phyloP scores from a whole-genome alignment of 2,888 invertebrate genomes.

The Bellardia bayeri region DNA sequence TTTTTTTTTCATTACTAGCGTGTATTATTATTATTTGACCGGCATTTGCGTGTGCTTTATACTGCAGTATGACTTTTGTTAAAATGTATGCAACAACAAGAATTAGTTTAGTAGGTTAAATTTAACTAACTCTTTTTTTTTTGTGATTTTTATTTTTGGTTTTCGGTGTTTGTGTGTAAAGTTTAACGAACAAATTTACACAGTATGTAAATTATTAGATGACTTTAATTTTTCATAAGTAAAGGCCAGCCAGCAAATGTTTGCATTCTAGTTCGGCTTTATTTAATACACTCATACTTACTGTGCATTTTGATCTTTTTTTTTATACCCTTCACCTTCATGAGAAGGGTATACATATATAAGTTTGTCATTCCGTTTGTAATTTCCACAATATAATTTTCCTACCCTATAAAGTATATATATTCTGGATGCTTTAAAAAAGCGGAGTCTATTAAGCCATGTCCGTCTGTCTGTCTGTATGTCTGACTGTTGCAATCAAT shows the following conservation, averaged over 20 bases:
- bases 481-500: too few species aligned
- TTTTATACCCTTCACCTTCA: too few species aligned
- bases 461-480: too few species aligned
- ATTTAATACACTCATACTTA: conserved; percentile 43
- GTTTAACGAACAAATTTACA: conserved; percentile 47
- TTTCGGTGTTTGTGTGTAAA: conserved; percentile 54
- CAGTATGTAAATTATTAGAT: conserved; percentile 62
- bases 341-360: too few species aligned
- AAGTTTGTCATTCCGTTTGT: too few species aligned
- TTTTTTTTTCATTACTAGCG: conserved; percentile 22
- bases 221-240: conserved; percentile 49
- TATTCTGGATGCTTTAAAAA: too few species aligned
- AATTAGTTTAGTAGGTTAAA: conserved; percentile 72
- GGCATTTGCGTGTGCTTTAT: conserved; percentile 67
- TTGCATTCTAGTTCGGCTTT: conserved; percentile 2
- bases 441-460: too few species aligned
- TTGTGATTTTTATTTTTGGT: conserved; percentile 25
- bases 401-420: too few species aligned
- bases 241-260: conserved; percentile 40
- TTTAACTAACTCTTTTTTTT: conserved; percentile 30
- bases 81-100: conserved; percentile 53
- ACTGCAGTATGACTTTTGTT: conserved; percentile 72
- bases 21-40: conserved; percentile 58
- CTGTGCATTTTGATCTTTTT: neutral
- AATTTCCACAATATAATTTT: too few species aligned